Evolutionary conservation across 1,140 invertebrate genomes (phyloP).

Genomic region (Lamellibrachia luymesi): DNA sequence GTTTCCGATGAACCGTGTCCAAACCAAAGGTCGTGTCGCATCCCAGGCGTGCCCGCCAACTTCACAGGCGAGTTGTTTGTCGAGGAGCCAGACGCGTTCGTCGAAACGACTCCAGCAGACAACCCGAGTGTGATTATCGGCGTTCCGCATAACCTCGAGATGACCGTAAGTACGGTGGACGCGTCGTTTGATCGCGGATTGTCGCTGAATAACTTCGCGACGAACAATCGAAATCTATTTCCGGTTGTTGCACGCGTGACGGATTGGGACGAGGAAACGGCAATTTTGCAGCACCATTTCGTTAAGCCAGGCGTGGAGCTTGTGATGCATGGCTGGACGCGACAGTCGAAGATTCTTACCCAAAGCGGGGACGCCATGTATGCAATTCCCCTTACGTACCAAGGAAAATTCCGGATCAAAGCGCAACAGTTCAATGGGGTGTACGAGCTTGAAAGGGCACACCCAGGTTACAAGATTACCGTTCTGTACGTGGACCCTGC

Average conservation of each 20-base stretch:
- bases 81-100: slow-evolving; percentile 18
- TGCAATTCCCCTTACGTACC: slow-evolving; percentile 26
- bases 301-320: slow-evolving; percentile 20
- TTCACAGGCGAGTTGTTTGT: slow-evolving; percentile 19
- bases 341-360: slow-evolving; percentile 24
- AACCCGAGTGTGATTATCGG: slow-evolving; percentile 13
- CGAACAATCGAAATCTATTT: slow-evolving; percentile 21
- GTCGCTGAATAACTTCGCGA: slow-evolving; percentile 25
- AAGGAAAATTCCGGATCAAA: slow-evolving; percentile 18
- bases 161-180: slow-evolving; percentile 7
- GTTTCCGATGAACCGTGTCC: not conserved
- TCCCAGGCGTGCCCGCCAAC: slow-evolving; percentile 12
- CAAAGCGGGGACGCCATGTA: slow-evolving; percentile 8
- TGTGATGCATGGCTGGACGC: slow-evolving; percentile 27
- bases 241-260: slow-evolving; percentile 20
- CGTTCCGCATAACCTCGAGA: slow-evolving; percentile 12
- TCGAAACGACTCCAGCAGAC: slow-evolving; percentile 15
- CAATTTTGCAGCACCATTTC: slow-evolving; percentile 24
- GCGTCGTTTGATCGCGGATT: slow-evolving; percentile 8
- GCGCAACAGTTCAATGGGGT: slow-evolving; percentile 19
- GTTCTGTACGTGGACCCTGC: slow-evolving; percentile 9
- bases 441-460: slow-evolving; percentile 11
- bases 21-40: not conserved
- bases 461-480: not conserved
- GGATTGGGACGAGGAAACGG: slow-evolving; percentile 24